These are phyloP conservation scores for Andrena flavipes DNA, from an alignment of 2,888 invertebrate species.

Conservation along the genomic window DNA sequence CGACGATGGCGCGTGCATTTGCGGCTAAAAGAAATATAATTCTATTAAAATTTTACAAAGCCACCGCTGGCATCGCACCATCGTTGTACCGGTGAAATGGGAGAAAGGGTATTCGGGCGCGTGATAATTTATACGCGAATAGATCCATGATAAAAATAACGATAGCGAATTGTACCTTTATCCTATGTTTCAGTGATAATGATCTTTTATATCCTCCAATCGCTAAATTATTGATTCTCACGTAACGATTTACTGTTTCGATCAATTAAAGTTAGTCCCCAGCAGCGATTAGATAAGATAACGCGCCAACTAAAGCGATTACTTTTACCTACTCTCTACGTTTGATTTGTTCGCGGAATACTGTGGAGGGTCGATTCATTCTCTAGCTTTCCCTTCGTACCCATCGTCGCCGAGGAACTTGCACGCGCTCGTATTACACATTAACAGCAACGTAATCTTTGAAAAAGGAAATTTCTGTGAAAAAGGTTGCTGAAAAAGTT, in stretches of 20 bases:
- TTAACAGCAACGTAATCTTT: conserved; percentile 7
- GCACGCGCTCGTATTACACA: neutral
- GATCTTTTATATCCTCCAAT: neutral
- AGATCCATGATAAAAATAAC: conserved; percentile 28
- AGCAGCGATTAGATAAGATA: conserved; percentile 52
- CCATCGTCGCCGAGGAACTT: neutral
- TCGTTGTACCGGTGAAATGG: conserved; percentile 7
- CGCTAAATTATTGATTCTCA: neutral
- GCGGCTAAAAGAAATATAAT: conserved; percentile 48
- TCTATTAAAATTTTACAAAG: conserved; percentile 61
- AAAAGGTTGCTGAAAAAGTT: conserved; percentile 33
- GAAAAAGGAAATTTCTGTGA: conserved; percentile 14
- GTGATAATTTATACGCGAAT: conserved; percentile 41
- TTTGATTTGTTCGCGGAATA: neutral
- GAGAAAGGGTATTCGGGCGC: conserved; percentile 18
- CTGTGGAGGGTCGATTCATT: neutral
- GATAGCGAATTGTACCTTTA: neutral
- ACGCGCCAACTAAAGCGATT: conserved; percentile 18
- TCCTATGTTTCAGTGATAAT: neutral
- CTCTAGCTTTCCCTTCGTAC: neutral
- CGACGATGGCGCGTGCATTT: conserved; percentile 34
- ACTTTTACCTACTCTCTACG: conserved; percentile 3
- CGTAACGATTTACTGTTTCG: conserved; percentile 24
- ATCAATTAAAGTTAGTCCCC: conserved; percentile 21
- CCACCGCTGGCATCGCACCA: conserved; percentile 9